Conservation (phyloP, 2,888 invertebrate genomes). For the Mystacides longicornis region DNA sequence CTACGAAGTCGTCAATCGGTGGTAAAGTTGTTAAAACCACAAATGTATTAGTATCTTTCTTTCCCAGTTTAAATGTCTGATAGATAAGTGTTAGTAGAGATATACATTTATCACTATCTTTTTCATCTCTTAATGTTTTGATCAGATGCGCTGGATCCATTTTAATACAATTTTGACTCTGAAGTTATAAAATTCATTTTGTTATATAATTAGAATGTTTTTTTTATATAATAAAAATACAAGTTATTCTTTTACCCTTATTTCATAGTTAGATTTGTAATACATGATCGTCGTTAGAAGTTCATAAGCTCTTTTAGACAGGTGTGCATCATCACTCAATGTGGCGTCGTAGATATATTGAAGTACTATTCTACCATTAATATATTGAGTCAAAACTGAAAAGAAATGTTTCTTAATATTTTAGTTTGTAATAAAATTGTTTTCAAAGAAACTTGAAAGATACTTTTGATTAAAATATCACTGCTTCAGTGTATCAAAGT, state of each 20-base stretch:
- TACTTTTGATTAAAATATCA: no score
- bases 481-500: no score
- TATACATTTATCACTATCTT: slow-evolving; percentile 12
- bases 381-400: slow-evolving; percentile 22
- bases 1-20: slow-evolving; percentile 11
- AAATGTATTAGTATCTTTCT: slow-evolving; percentile 4
- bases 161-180: slow-evolving; percentile 15
- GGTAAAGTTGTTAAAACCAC: slow-evolving; percentile 5
- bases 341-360: slow-evolving; percentile 18
- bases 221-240: neutral
- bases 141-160: slow-evolving; percentile 15
- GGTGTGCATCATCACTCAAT: slow-evolving; percentile 6
- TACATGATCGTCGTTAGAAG: slow-evolving; percentile 15
- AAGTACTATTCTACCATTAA: slow-evolving; percentile 16
- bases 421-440: no score
- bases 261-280: slow-evolving; percentile 9
- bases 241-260: slow-evolving; percentile 9
- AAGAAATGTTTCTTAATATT: no score
- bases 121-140: slow-evolving; percentile 14
- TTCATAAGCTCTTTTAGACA: slow-evolving; percentile 15
- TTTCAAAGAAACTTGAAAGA: neutral
- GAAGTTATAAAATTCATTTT: slow-evolving; percentile 1
- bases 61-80: slow-evolving; percentile 11
- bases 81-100: slow-evolving; percentile 18
- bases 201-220: neutral